A percentile compares a stretch with the other conserved stretches of the same genome.
Evolutionary conservation across 2,113 vertebrate species (phyloP).

Genomic region (Anthoscopus minutus): DNA sequence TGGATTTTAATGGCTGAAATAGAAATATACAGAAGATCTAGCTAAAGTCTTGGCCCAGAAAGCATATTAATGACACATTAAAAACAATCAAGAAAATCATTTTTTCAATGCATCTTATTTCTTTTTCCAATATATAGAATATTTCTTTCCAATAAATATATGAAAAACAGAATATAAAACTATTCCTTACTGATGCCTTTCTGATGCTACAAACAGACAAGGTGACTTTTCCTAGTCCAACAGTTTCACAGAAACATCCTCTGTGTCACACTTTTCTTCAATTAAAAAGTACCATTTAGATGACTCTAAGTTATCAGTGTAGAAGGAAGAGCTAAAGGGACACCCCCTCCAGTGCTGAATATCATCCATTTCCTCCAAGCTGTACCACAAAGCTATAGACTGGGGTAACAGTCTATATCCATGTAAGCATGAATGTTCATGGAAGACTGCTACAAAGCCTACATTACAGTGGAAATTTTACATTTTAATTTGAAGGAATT

Average conservation of each 20-base stretch:
- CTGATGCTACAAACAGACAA: fast-evolving
- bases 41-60: neutral
- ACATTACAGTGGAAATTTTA: neutral
- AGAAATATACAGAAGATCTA: neutral
- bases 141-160: neutral
- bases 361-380: neutral
- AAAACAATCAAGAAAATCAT: neutral
- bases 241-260: neutral
- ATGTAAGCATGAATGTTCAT: neutral
- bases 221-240: neutral
- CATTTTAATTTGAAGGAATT: neutral
- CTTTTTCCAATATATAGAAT: neutral
- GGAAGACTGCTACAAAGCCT: neutral
- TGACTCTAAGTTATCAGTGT: neutral
- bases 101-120: neutral
- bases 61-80: neutral
- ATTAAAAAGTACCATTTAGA: neutral
- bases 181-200: neutral
- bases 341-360: neutral
- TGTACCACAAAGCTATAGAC: too few relatives aligned
- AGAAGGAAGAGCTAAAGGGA: neutral
- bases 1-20: neutral
- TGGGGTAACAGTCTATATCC: neutral
- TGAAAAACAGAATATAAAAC: neutral
- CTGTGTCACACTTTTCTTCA: neutral